Evolutionary conservation across 2,888 invertebrate genomes (phyloP), one percentile per base, ranked within the genome.

Genomic region (Phyllotreta striolata): DNA sequence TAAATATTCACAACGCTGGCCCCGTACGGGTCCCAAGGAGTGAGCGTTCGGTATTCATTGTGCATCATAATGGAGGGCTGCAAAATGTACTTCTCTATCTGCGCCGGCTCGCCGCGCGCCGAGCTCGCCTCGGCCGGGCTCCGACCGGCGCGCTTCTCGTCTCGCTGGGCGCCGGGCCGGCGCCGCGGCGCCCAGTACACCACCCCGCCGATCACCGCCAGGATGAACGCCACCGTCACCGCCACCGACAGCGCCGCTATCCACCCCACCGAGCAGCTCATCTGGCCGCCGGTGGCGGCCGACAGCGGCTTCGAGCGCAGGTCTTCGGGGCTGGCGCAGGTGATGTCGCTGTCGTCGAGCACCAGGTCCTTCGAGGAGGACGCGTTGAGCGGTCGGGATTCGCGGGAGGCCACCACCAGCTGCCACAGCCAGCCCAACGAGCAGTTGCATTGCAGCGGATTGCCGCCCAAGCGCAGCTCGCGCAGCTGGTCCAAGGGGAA

Each of bases 371-470:
- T 24, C 2, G 24, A 24, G 2, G 24, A 1, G 24, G 24, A 24
- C 24, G 24, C 8, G 49, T 56, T 68, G 41, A 57, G 66, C 9
- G 55, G 47, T 62, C 70, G 72, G 38, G 63, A 68, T 64, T 76
- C 76, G 70, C 78, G 72, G 66, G 77, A 77, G 80, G n/a, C n/a
- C n/a, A n/a, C n/a, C 44, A 84, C 85, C 49, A 93, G 84, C 76
- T 89, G 89, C 92, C 93, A 93, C 46, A 95, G 83, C 95, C 95
- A 95, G 66, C 91, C 84, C 64, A 95, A 82, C 55, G 93, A 93
- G 78, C 95, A 95, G 81, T 95, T 95, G 82, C 95, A 95, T 65
- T 88, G 86, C 68, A 95, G 85, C 0, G 93, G 93, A 83, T 95
- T 94, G 37, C 92, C 92, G 38, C 91, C 91, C 57, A 95, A 84